Evolutionary conservation across 2,888 invertebrate species (phyloP).

Genomic region (Xylophagus ater): DNA sequence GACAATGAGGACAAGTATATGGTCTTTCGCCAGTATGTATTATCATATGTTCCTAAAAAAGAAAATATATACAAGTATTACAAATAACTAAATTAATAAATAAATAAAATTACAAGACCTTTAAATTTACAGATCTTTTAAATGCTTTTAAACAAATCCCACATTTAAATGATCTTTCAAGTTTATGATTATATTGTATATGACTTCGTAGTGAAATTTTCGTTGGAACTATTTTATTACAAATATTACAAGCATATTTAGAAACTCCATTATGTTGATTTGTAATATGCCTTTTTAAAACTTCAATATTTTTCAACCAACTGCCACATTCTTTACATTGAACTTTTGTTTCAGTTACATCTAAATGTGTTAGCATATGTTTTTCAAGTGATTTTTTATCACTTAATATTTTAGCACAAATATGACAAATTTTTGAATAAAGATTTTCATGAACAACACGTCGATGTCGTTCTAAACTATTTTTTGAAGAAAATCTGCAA

Average conservation of each 20-base stretch:
- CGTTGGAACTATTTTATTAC: conserved; percentile 15
- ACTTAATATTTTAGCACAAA: conserved; percentile 35
- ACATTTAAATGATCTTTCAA: conserved; percentile 11
- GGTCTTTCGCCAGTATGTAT: conserved; percentile 16
- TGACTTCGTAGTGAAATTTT: conserved; percentile 16
- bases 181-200: conserved; percentile 16
- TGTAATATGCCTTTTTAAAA: conserved; percentile 9
- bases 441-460: conserved; percentile 29
- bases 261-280: conserved; percentile 6
- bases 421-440: conserved; percentile 35
- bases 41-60: conserved; percentile 15
- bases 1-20: conserved; percentile 17
- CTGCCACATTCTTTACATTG: conserved; percentile 15
- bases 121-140: conserved; percentile 10
- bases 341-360: conserved; percentile 17
- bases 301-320: conserved; percentile 13
- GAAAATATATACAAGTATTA: conserved; percentile 3
- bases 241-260: conserved; percentile 13
- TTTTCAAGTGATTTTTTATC: conserved; percentile 33
- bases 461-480: conserved; percentile 28
- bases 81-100: neutral
- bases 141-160: conserved; percentile 17
- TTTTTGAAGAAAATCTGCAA: conserved; percentile 29
- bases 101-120: conserved; percentile 6
- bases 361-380: conserved; percentile 31